These are phyloP conservation scores for Enteromius trimaculatus DNA, from an alignment of 2,797 vertebrate species.

Conservation along the genomic window DNA sequence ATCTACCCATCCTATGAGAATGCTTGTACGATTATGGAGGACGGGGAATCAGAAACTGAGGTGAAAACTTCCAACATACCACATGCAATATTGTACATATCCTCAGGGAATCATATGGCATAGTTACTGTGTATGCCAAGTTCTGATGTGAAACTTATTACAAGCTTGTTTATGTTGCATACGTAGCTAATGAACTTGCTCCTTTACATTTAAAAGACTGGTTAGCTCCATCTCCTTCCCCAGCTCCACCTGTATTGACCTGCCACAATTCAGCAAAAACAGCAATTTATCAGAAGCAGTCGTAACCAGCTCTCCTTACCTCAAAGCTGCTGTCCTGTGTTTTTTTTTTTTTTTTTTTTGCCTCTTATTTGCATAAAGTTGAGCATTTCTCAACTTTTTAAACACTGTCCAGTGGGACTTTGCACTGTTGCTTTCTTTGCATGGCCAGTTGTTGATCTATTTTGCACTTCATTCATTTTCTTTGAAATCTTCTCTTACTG, in stretches of 20 bases:
- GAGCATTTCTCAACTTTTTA: not conserved
- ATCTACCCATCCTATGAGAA: constrained; percentile 79
- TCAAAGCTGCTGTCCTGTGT: not conserved
- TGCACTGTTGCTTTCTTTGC: not conserved
- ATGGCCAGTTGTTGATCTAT: not conserved
- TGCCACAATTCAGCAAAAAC: not conserved
- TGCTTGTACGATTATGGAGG: constrained; percentile 79
- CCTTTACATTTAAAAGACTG: not conserved
- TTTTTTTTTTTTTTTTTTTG: not conserved
- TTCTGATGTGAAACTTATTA: not conserved
- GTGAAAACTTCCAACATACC: constrained; percentile 25
- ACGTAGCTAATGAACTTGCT: no score
- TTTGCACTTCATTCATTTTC: not conserved
- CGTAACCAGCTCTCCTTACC: not conserved
- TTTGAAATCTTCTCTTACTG: not conserved
- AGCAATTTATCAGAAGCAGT: not conserved
- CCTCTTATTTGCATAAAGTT: not conserved
- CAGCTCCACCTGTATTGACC: not conserved
- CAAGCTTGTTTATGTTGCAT: no score
- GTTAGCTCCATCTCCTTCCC: not conserved
- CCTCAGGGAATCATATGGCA: not conserved
- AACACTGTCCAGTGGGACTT: not conserved
- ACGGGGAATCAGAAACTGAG: constrained; percentile 61
- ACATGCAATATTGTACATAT: not conserved
- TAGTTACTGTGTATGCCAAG: not conserved